Percentiles rank a stretch among this genome's conserved stretches.
These are phyloP conservation scores for Homalodisca vitripennis DNA, from an alignment of 1,140 invertebrate species.

Conservation along the genomic window DNA sequence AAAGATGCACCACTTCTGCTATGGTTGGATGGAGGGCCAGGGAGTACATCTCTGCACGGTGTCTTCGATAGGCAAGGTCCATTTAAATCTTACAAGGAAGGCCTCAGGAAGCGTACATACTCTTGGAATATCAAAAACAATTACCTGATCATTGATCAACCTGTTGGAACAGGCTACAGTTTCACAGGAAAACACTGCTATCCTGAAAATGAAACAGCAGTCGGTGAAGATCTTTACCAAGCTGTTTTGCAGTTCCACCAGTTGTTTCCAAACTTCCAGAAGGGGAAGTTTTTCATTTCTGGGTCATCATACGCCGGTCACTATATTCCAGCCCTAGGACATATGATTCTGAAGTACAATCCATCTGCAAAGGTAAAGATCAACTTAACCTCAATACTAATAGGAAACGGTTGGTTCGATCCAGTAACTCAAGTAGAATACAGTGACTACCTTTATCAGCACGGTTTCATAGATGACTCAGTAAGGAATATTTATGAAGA, in stretches of 20 bases:
- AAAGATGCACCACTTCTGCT: conserved; percentile 60
- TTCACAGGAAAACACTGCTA: conserved; percentile 64
- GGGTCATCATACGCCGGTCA: conserved; percentile 87
- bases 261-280: conserved; percentile 64
- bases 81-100: conserved; percentile 1
- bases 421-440: conserved; percentile 83
- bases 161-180: conserved; percentile 53
- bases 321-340: conserved; percentile 74
- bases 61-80: conserved; percentile 64
- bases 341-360: conserved; percentile 73
- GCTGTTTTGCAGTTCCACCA: conserved; percentile 61
- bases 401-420: conserved; percentile 83
- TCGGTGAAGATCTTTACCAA: conserved; percentile 31
- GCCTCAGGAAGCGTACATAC: conserved; percentile 21
- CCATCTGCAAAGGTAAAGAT: conserved; percentile 54
- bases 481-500: conserved; percentile 46
- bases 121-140: conserved; percentile 34
- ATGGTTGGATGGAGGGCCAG: conserved; percentile 77
- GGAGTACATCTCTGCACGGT: conserved; percentile 65
- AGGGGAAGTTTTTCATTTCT: conserved; percentile 71
- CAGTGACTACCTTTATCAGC: conserved; percentile 76
- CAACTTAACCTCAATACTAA: conserved; percentile 68
- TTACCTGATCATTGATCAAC: conserved; percentile 75
- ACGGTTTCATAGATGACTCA: conserved; percentile 57
- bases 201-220: conserved; percentile 62